These are phyloP conservation scores for Sylvilagus bachmani DNA, from an alignment of 2,113 vertebrate species.

Conservation along the genomic window DNA sequence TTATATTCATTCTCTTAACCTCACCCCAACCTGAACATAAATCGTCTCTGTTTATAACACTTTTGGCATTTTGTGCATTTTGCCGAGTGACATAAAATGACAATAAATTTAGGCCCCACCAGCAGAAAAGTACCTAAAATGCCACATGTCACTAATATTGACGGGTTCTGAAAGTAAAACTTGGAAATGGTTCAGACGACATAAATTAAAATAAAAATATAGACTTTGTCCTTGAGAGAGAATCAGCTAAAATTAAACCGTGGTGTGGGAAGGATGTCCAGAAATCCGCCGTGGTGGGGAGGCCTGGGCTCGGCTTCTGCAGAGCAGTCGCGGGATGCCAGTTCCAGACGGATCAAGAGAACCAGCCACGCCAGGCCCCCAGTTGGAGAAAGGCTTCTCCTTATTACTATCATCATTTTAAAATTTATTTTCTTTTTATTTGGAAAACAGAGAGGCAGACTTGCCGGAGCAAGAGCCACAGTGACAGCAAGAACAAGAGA, in stretches of 20 bases:
- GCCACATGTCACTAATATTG: constrained; percentile 86
- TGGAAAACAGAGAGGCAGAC: too few relatives aligned
- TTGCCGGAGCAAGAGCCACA: too few relatives aligned
- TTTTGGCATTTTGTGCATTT: constrained; percentile 79
- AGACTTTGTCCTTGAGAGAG: constrained; percentile 82
- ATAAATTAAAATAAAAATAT: constrained; percentile 86
- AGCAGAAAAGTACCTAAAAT: constrained; percentile 83
- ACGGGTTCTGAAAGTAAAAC: constrained; percentile 86
- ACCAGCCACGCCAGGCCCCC: background rate
- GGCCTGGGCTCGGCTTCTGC: background rate
- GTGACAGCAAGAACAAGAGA: too few relatives aligned
- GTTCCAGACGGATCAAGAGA: accelerated
- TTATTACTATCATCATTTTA: too few relatives aligned
- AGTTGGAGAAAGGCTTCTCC: background rate
- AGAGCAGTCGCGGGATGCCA: background rate
- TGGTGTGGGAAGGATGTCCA: constrained; percentile 47
- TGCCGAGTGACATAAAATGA: constrained; percentile 82
- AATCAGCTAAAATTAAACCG: constrained; percentile 79
- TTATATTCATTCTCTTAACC: constrained; percentile 78
- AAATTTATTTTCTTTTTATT: too few relatives aligned
- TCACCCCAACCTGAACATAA: constrained; percentile 76
- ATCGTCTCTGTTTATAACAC: constrained; percentile 84
- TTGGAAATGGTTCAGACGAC: constrained; percentile 84
- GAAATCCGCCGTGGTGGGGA: background rate
- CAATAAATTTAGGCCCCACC: constrained; percentile 83